phyloP scores from a whole-genome alignment of 2,888 invertebrate genomes.

The Parnassius smintheus region DNA sequence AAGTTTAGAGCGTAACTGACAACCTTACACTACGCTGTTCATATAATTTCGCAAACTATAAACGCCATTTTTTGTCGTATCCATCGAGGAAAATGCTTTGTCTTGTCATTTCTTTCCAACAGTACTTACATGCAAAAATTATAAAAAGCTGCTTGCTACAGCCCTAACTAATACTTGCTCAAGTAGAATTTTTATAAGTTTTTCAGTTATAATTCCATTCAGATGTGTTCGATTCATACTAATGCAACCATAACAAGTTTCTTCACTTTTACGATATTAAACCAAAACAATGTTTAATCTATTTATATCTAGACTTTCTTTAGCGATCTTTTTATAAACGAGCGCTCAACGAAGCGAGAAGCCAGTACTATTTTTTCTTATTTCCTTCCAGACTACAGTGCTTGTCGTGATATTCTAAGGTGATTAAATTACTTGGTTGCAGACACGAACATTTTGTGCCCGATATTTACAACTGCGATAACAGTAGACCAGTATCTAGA shows the following conservation, averaged over 20 bases:
- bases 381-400: conserved; percentile 42
- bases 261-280: conserved; percentile 2
- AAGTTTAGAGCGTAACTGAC: too few species aligned
- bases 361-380: conserved; percentile 45
- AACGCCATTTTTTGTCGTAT: too few species aligned
- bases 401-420: conserved; percentile 30
- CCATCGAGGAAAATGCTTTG: too few species aligned
- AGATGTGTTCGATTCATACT: too few species aligned
- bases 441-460: conserved; percentile 4
- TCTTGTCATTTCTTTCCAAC: too few species aligned
- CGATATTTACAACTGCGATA: conserved; percentile 9
- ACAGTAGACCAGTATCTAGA: not conserved
- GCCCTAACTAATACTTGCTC: too few species aligned
- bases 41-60: too few species aligned
- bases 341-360: conserved; percentile 31
- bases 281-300: conserved; percentile 32
- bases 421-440: conserved; percentile 23
- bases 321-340: conserved; percentile 39
- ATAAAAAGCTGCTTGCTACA: too few species aligned
- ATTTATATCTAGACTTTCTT: conserved; percentile 59
- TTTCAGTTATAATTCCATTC: too few species aligned
- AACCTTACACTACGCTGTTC: too few species aligned
- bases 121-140: too few species aligned
- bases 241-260: not conserved
- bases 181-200: too few species aligned